Evolutionary conservation across 2,888 invertebrate species (phyloP), one percentile per base, ranked within the genome.

Genomic region (Galerucella nymphaeae): DNA sequence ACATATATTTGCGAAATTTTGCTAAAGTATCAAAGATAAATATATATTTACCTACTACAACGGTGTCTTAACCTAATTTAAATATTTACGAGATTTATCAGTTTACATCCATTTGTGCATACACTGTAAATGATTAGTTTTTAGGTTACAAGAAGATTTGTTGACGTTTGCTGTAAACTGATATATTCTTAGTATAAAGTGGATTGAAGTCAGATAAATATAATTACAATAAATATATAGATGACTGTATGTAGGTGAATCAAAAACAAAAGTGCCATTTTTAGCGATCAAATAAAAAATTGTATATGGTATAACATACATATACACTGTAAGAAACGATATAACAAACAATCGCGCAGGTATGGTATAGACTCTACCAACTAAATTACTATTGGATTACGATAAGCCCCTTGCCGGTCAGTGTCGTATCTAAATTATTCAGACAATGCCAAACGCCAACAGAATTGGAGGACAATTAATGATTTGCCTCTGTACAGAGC

Each of bases 61-160:
- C 11, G 53, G 11, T 18, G 53, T 18, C 16, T 53, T 18, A 18
- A 53, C 53, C 53, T 16, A 53, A 53, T 53, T 53, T 16, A 16
- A 18, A 53, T 53, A 53, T 53, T 53, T 53, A 53, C 53, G 53
- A 6, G 53, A 16, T 53, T 53, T 53, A 53, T 53, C 18, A 16
- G 18, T 18, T 53, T 18, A 53, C 53, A 18, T 16, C 18, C 16
- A 53, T 53, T 53, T 53, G 10, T n/a, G 18, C 53, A 53, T 53
- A 50, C 50, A 50, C 50, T 50, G 53, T 53, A 18, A 53, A 53
- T 53, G 10, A 53, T 53, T 53, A 16, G 50, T 50, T 50, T n/a
- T 13, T 50, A n/a, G 53, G 53, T 53, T 53, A 45, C 45, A 45
- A 45, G 53, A 53, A 16, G 53, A 53, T 8, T 53, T 9, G 53